Evolutionary conservation across 2,113 vertebrate genomes (phyloP), one percentile per base, ranked within the genome.

Genomic region (Sitta europaea): DNA sequence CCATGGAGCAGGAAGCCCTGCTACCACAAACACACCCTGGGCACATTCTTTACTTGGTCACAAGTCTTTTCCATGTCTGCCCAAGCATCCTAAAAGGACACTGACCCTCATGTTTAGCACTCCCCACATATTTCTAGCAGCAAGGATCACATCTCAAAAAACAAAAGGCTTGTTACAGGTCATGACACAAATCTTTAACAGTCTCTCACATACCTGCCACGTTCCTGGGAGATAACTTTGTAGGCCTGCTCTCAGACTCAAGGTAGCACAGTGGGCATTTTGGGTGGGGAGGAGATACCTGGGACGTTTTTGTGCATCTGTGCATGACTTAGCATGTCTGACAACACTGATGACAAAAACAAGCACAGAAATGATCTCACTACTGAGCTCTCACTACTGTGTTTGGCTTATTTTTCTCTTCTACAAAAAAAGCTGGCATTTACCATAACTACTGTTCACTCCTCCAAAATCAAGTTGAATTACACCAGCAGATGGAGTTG

Each of bases 201-300:
- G 10, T 10, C 3, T 94, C 35, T 75, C 61, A 12, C 10, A 31
- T 28, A 29, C 18, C 35, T 79, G 16, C 29, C 38, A 9, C 0
- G 1, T 8, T 47, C 29, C n/a, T 50, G 12, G 16, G 17, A 18
- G 0, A 0, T 8, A 17, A 14, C 4, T 76, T 50, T 28, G 20
- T 55, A 78, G 61, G 7, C 8, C 38, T 67, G 43, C 57, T 61
- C 68, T 78, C 36, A 48, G 29, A 24, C 11, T 4, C 51, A 9
- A 4, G 5, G 16, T 5, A 21, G 12, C 51, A 47, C n/a, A 6
- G 27, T 22, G 11, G 4, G 2, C n/a, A 21, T 65, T 87, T 45
- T 10, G 28, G 18, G 21, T 36, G 10, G 23, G 53, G 23, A 75
- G 28, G 22, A 89, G 31, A 40, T 11, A n/a, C 12, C 33, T 20